Evolutionary conservation across 2,888 invertebrate genomes (phyloP), one percentile per base, ranked within the genome.

Genomic region (Amaurobius ferox): DNA sequence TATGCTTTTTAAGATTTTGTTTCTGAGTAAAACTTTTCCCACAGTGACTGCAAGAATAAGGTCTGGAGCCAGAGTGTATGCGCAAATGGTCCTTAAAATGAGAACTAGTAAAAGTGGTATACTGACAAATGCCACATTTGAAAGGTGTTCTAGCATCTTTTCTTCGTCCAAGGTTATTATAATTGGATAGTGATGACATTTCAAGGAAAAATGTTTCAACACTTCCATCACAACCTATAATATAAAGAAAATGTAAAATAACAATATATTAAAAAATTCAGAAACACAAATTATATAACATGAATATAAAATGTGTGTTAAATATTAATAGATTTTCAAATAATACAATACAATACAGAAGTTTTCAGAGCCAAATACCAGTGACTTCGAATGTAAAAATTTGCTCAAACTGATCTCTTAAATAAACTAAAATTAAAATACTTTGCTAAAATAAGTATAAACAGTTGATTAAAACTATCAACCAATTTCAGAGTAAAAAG

Each of bases 11-110:
- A 16, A 64, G 64, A n/a, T 64, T 28, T n/a, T 64, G 64, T 29
- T 64, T 64, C 23, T 64, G 64, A 64, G 30, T 64, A 29, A 64
- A 64, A 29, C 9, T 64, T 64, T 64, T 64, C n/a, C 64, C 64
- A 64, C 64, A 64, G 3, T 64, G 23, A 30, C 29, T 2, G 29
- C 64, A 64, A 29, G 29, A 29, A 29, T 64, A 64, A 64, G 64
- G 64, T 2, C 23, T 28, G 29, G 16, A 0, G 29, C 64, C 64
- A 64, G 64, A 19, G 29, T 64, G 64, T 29, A 29, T 64, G 1
- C 64, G 64, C 13, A 16, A 28, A 30, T 64, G 64, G 16, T 64
- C 64, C 23, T 64, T 28, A 28, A 64, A 64, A 64, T 64, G 64
- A 29, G 64, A 64, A 30, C 44, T 44, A 44, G 9, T 2, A 44